Evolutionary conservation across 1,140 invertebrate species (phyloP).

Genomic region (Habropoda laboriosa): DNA sequence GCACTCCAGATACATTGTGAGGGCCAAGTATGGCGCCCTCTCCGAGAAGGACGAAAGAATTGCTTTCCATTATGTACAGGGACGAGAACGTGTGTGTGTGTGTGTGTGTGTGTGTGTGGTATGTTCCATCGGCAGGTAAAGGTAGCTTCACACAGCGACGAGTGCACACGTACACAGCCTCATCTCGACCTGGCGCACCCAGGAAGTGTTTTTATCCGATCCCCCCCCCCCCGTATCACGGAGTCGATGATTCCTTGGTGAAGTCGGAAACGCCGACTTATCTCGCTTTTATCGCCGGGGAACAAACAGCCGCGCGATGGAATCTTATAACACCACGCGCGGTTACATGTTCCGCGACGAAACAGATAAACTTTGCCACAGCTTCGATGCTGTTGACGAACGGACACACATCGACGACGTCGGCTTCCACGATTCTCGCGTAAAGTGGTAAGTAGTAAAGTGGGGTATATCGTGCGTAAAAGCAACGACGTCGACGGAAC

Average conservation of each 20-base stretch:
- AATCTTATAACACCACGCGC: not conserved
- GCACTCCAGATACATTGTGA: conserved; percentile 39
- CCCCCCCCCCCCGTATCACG: conserved; percentile 35
- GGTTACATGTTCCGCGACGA: not conserved
- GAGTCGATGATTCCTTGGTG: conserved; percentile 37
- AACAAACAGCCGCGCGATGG: conserved; percentile 29
- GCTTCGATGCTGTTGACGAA: not conserved
- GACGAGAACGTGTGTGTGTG: no score
- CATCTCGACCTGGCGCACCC: conserved; percentile 35
- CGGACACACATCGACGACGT: not conserved
- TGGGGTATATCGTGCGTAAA: not conserved
- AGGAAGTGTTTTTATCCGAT: conserved; percentile 60
- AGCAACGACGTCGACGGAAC: not conserved
- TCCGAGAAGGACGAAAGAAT: conserved; percentile 39
- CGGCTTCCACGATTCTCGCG: not conserved
- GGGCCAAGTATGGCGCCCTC: conserved; percentile 23
- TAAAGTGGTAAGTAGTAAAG: no score
- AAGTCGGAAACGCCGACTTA: conserved; percentile 57
- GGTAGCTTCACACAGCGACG: not conserved
- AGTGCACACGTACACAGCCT: not conserved
- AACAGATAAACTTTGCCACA: no score
- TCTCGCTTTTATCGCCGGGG: conserved; percentile 48
- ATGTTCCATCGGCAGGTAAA: conserved; percentile 39
- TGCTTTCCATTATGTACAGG: conserved; percentile 47
- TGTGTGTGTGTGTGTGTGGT: no score